phyloP scores from a whole-genome alignment of 92 coral and sea anemone genomes.

The Palythoa caribaeorum region DNA sequence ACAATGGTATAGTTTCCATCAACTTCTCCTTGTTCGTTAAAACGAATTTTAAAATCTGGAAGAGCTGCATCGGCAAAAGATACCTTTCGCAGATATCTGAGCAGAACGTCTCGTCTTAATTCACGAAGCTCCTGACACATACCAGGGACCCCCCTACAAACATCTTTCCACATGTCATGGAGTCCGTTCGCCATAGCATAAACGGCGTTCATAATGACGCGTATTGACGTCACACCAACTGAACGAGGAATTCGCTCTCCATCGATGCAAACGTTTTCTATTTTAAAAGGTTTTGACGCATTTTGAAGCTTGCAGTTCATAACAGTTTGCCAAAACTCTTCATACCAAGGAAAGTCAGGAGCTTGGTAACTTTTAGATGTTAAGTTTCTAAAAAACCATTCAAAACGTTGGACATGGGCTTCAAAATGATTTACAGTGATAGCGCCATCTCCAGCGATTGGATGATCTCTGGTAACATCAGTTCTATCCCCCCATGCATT shows the following conservation, averaged over 20 bases:
- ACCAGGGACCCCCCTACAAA: slow-evolving; percentile 32
- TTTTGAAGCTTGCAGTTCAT: slow-evolving; percentile 46
- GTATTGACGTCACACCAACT: slow-evolving; percentile 53
- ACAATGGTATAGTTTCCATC: slow-evolving; percentile 53
- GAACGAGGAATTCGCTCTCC: slow-evolving; percentile 28
- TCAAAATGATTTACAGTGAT: slow-evolving; percentile 51
- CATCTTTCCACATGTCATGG: slow-evolving; percentile 45
- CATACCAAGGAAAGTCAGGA: slow-evolving; percentile 46
- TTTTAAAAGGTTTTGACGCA: slow-evolving; percentile 5
- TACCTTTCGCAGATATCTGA: slow-evolving; percentile 38
- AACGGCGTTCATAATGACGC: slow-evolving; percentile 59
- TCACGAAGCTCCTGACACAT: slow-evolving; percentile 39
- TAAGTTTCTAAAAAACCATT: slow-evolving; percentile 42
- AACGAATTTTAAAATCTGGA: slow-evolving; percentile 31
- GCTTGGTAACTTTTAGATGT: slow-evolving; percentile 27
- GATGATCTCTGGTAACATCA: slow-evolving; percentile 35
- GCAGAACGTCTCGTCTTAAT: slow-evolving; percentile 24
- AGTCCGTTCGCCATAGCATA: slow-evolving; percentile 67
- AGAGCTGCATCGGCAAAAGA: slow-evolving; percentile 52
- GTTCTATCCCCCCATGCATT: slow-evolving; percentile 64
- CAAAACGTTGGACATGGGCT: slow-evolving; percentile 49
- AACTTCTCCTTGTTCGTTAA: slow-evolving; percentile 55
- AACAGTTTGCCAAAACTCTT: slow-evolving; percentile 55
- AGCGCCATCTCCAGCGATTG: slow-evolving; percentile 57
- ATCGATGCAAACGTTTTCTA: slow-evolving; percentile 6